phyloP scores from a whole-genome alignment of 2,113 vertebrate genomes.

The Edolisoma coerulescens region DNA sequence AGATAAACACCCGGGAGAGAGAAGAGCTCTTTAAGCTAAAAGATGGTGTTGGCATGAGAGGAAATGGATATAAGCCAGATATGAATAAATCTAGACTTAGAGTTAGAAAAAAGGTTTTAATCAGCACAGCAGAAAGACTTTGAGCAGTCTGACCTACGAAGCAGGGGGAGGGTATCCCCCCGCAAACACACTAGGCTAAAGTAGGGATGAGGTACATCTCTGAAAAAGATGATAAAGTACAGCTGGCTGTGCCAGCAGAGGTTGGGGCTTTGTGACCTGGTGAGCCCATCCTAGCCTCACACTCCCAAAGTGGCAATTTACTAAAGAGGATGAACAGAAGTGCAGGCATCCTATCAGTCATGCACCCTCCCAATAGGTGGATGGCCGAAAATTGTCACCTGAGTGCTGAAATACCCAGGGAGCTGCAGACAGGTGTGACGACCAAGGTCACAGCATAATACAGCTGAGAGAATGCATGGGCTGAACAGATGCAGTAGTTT shows the following conservation, averaged over 20 bases:
- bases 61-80: conserved; percentile 8
- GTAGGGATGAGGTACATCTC: not conserved
- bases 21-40: conserved; percentile 36
- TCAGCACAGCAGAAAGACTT: conserved; percentile 1
- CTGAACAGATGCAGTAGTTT: not conserved
- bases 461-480: not conserved
- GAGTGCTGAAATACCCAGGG: not conserved
- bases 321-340: not conserved
- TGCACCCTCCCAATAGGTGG: not conserved
- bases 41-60: not conserved
- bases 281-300: not conserved
- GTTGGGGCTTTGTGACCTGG: not conserved
- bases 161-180: not conserved
- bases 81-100: conserved; percentile 10
- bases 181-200: not conserved
- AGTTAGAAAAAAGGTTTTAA: not conserved
- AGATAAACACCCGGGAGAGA: not conserved
- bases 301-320: not conserved
- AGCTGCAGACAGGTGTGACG: not conserved
- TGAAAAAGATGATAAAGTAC: not conserved
- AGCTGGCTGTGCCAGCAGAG: rapidly evolving
- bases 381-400: not conserved
- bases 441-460: not conserved
- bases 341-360: not conserved
- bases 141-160: not conserved